These are phyloP conservation scores for Platyscapa corneri DNA, from an alignment of 1,140 invertebrate genomes.

Conservation along the genomic window DNA sequence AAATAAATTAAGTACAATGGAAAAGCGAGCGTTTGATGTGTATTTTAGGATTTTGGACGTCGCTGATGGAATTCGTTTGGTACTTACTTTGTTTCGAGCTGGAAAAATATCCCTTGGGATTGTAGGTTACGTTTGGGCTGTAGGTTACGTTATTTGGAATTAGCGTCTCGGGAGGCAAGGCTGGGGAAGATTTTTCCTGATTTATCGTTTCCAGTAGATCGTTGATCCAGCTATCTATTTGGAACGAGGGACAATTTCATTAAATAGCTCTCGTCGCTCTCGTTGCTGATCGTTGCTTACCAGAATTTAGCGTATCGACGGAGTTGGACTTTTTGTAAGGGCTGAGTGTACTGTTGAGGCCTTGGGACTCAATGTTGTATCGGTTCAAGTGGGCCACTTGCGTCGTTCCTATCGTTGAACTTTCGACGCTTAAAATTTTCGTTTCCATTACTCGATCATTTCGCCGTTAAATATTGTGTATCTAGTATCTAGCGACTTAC, in stretches of 20 bases:
- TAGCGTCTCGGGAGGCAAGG: not conserved
- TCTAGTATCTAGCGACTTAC: not conserved
- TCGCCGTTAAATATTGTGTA: not conserved
- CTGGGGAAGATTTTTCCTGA: not conserved
- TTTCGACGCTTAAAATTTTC: not conserved
- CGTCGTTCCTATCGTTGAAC: not conserved
- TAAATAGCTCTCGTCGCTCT: not conserved
- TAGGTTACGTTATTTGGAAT: not conserved
- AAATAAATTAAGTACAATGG: no score
- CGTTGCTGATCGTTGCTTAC: not conserved
- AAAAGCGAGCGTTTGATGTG: no score
- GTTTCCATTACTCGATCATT: not conserved
- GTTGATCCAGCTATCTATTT: slow-evolving; percentile 19
- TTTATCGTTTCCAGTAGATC: slow-evolving; percentile 17
- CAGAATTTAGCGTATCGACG: not conserved
- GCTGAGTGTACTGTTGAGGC: not conserved
- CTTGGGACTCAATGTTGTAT: not conserved
- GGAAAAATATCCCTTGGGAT: not conserved
- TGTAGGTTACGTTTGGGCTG: not conserved
- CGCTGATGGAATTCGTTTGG: not conserved
- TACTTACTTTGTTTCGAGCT: slow-evolving; percentile 1
- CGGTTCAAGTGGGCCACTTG: no score
- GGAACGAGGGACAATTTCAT: not conserved
- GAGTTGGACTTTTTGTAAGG: not conserved
- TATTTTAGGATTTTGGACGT: not conserved